These are phyloP conservation scores for Pomatorhinus ruficollis DNA, from an alignment of 2,113 vertebrate genomes.

Conservation along the genomic window DNA sequence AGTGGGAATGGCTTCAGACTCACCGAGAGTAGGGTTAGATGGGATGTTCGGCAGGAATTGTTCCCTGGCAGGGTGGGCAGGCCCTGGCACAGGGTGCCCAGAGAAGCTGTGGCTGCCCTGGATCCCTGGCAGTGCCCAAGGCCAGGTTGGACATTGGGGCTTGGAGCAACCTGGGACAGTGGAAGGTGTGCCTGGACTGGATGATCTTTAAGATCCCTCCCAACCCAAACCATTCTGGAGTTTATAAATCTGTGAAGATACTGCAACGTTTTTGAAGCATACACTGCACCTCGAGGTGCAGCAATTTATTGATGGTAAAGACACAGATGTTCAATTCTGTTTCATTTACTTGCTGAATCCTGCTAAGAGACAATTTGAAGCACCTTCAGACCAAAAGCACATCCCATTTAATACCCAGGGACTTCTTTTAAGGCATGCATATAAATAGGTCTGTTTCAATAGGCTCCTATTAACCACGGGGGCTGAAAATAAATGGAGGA, in stretches of 20 bases:
- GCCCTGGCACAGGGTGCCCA: not conserved
- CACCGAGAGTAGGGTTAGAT: not conserved
- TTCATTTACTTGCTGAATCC: not conserved
- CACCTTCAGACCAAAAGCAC: not conserved
- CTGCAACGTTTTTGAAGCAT: not conserved
- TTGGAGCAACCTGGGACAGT: rapidly evolving
- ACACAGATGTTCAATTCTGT: not conserved
- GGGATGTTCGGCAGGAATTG: not conserved
- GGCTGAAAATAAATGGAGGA: not conserved
- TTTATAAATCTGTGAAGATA: not conserved
- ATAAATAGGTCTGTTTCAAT: not conserved
- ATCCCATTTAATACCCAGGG: not conserved
- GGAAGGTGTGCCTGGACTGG: not conserved
- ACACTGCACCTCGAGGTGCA: not conserved
- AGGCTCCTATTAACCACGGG: not conserved
- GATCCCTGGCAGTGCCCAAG: not conserved
- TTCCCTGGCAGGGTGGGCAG: rapidly evolving
- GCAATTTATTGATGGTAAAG: not conserved
- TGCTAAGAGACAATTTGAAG: not conserved
- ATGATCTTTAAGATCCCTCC: not conserved
- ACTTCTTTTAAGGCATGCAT: not conserved
- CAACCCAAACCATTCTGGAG: not conserved
- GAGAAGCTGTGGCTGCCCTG: not conserved
- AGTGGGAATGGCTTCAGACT: not conserved
- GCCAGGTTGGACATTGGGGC: not conserved